Conservation (phyloP, 92 coral and sea anemone species). For the Blastomussa wellsi region DNA sequence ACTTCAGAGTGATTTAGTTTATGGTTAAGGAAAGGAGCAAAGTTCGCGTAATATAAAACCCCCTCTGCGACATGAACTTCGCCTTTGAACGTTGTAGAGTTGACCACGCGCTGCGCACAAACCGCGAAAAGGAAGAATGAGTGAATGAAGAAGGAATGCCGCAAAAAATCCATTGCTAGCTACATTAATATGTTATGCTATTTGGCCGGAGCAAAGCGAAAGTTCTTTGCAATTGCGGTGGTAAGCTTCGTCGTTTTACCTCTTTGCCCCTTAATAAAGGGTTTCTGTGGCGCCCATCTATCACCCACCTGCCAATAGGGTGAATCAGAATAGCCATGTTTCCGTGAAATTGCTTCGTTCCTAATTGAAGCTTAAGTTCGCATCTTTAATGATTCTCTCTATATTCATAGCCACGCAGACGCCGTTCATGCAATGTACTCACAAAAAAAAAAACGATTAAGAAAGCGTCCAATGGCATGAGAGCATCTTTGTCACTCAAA, state of each 20-base stretch:
- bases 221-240: neutral
- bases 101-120: neutral
- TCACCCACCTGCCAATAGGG: neutral
- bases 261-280: too few species aligned
- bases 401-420: neutral
- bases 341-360: neutral
- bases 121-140: neutral
- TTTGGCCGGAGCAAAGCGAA: neutral
- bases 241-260: too few species aligned
- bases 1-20: conserved; percentile 7
- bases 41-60: conserved; percentile 19
- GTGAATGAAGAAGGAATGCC: neutral
- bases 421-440: neutral
- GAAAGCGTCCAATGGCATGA: neutral
- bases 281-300: too few species aligned
- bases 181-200: too few species aligned
- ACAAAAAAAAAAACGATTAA: neutral
- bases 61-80: neutral
- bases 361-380: neutral
- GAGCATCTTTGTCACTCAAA: neutral
- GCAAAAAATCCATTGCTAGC: neutral
- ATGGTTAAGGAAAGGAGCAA: conserved; percentile 12
- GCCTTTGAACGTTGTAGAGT: conserved; percentile 5
- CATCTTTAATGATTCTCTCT: neutral
- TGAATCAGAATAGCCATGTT: neutral